Base-by-base conservation (phyloP, 2,797 vertebrate species). In the Varecia variegata region DNA sequence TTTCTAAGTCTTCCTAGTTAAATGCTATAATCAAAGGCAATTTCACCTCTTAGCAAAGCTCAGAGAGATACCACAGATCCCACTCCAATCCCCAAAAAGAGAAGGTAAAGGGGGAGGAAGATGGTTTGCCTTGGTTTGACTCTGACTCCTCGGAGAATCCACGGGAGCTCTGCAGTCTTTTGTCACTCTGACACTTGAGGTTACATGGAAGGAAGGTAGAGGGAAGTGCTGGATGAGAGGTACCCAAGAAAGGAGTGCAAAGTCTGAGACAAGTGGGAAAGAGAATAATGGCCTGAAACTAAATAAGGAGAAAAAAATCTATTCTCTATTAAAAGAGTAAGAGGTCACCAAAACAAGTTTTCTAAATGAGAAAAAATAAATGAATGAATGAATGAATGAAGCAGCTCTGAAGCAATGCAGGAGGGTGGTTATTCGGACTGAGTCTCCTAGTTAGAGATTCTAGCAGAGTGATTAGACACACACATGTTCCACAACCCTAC, bases 1-100 rank as follows among this genome's bases (percentile, higher is more conserved):
- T 86, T 97, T 77, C 74, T 84, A 73, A 86, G 4, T 93, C 65
- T 52, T 88, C 40, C 11, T 62, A 77, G 65, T 81, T 76, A 65
- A 93, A 85, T 35, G 43, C 56, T 90, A 68, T 38, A 52, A 71
- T 88, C 35, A 70, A 84, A 96, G 86, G 50, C 67, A 81, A 68
- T 38, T 50, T 68, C 11, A 56, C 67, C 32, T 60, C 35, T 60
- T 20, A 87, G 85, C 10, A 47, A 81, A 52, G 76, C 74, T 89
- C 79, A 60, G 62, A 4, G 62, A 4, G 21, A 86, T 30, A 77
- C 23, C 32, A 50, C 0, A 2, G 58, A 84, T 40, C 47, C n/a
- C 35, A 56, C 50, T 93, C 30, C 27, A 35, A 38, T 50, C 15
- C 50, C 20, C 38, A 27, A 87, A 45, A 40, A 71, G 47, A 87